Conservation (phyloP, 92 coral and sea anemone genomes). For the Anthopleura xanthogrammica region DNA sequence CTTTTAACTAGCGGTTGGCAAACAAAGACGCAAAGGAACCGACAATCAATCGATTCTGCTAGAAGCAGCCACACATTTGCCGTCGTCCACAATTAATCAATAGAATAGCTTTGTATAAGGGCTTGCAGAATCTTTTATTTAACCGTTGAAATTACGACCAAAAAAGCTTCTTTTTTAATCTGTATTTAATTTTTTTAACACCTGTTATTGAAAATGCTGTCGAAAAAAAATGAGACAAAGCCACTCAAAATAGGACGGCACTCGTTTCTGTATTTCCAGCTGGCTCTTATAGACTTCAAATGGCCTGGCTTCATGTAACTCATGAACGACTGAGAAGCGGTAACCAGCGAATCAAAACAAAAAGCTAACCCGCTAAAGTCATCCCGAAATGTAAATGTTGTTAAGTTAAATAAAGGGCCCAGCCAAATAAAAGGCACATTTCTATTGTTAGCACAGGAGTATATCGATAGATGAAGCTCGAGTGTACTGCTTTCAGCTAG, state of each 20-base stretch:
- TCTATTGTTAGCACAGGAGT: neutral
- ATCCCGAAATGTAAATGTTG: neutral
- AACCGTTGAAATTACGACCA: neutral
- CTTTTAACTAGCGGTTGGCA: conserved; percentile 20
- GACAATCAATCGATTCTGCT: neutral
- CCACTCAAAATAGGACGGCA: neutral
- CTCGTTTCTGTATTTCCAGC: neutral
- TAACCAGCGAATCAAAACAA: conserved; percentile 16
- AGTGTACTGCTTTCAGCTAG: too few relatives aligned
- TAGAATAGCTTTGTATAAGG: neutral
- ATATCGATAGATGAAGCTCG: neutral
- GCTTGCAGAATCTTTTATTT: neutral
- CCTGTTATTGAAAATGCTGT: neutral
- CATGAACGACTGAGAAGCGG: conserved; percentile 1
- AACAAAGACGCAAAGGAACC: conserved; percentile 5
- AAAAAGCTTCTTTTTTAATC: neutral
- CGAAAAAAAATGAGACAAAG: neutral
- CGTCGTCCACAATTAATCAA: conserved; percentile 1
- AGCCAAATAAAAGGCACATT: neutral
- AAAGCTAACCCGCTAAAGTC: neutral
- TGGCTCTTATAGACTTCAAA: conserved; percentile 19
- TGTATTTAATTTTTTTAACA: neutral
- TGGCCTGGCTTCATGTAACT: conserved; percentile 14
- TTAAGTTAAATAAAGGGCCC: neutral
- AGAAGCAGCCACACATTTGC: conserved; percentile 1